Percentiles rank a stretch among this genome's conserved stretches.
These are phyloP conservation scores for Perca flavescens DNA, from an alignment of 2,113 vertebrate genomes.

Conservation along the genomic window DNA sequence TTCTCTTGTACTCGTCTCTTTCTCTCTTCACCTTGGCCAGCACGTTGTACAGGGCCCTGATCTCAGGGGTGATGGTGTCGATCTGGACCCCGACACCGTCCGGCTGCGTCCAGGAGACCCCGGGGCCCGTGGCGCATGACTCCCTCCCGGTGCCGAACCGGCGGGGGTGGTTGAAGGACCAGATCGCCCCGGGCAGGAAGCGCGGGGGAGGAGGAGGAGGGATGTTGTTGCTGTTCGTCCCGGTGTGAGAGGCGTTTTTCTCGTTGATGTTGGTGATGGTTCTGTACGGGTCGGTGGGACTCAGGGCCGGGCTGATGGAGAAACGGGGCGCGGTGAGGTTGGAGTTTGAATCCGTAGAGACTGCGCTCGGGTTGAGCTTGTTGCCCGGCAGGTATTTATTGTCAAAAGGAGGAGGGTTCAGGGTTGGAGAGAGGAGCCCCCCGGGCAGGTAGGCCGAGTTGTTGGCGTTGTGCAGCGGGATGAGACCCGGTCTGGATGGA, in stretches of 20 bases:
- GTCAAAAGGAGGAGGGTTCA: conserved; percentile 62
- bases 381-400: conserved; percentile 47
- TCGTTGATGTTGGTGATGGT: conserved; percentile 65
- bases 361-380: conserved; percentile 4
- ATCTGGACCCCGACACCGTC: conserved; percentile 87
- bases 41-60: conserved; percentile 87
- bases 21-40: conserved; percentile 87
- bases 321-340: conserved; percentile 64
- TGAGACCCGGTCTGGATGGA: conserved; percentile 60
- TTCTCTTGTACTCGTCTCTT: conserved; percentile 85
- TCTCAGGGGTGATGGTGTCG: conserved; percentile 88
- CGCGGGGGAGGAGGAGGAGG: conserved; percentile 71
- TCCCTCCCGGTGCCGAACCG: conserved; percentile 82
- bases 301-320: conserved; percentile 55
- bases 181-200: conserved; percentile 84
- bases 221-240: conserved; percentile 21
- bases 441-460: conserved; percentile 70
- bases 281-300: conserved; percentile 54
- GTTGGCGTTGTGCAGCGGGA: conserved; percentile 69
- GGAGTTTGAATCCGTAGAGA: conserved; percentile 73
- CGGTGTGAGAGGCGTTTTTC: conserved; percentile 34
- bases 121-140: conserved; percentile 80
- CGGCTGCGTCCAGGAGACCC: conserved; percentile 80
- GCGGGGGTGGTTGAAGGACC: conserved; percentile 88
- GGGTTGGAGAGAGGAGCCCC: conserved; percentile 72